Evolutionary conservation across 2,888 invertebrate genomes (phyloP).

Genomic region (Girardia tigrina): DNA sequence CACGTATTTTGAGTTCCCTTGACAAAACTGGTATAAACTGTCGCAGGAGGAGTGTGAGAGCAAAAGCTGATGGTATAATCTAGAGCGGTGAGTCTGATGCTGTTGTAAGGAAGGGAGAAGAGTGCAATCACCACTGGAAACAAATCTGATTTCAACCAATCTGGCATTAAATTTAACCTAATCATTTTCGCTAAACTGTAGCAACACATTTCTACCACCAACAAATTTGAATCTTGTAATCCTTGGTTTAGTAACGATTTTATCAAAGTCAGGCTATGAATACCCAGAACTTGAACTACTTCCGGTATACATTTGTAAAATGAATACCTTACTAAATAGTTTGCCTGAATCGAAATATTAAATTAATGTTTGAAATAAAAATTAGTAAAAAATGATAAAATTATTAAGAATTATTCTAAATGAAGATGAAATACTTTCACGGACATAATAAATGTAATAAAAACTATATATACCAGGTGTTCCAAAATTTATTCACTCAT

Average conservation of each 20-base stretch:
- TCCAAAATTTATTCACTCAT: too few relatives aligned
- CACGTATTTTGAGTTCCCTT: not conserved
- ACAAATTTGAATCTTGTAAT: not conserved
- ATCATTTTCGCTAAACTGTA: not conserved
- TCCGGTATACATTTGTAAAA: conserved; percentile 24
- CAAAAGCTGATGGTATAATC: conserved; percentile 7
- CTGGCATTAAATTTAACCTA: conserved; percentile 5
- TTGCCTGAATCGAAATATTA: not conserved
- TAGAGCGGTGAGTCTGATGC: not conserved
- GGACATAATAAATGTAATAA: too few relatives aligned
- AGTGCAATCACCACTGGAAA: not conserved
- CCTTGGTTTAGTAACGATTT: conserved; percentile 12
- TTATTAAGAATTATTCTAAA: too few relatives aligned
- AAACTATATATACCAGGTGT: too few relatives aligned
- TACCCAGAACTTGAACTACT: not conserved
- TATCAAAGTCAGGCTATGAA: conserved; percentile 27
- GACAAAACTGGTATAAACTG: not conserved
- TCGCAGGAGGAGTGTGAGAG: not conserved
- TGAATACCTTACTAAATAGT: not conserved
- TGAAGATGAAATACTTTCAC: too few relatives aligned
- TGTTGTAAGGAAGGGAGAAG: not conserved
- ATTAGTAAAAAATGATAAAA: too few relatives aligned
- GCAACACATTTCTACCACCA: not conserved
- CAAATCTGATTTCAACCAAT: conserved; percentile 13
- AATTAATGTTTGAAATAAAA: too few relatives aligned